Evolutionary conservation across 2,113 vertebrate genomes (phyloP).

Genomic region (Psilopsiagon aymara): DNA sequence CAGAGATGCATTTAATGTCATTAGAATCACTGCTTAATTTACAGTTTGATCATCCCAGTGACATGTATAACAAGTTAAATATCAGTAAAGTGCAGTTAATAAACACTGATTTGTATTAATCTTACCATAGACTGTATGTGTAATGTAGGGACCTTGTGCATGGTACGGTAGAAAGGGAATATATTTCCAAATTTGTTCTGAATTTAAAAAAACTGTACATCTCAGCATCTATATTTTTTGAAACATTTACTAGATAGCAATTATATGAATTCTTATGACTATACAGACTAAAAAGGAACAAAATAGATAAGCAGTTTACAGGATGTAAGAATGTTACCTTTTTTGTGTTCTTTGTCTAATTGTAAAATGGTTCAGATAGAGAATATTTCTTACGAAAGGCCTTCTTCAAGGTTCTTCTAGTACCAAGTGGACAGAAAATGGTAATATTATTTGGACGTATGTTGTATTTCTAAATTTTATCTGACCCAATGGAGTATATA

Average conservation of each 20-base stretch:
- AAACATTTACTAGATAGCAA: background rate
- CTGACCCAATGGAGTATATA: background rate
- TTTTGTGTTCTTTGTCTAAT: background rate
- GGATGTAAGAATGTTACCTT: background rate
- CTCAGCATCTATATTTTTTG: background rate
- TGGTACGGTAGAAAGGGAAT: background rate
- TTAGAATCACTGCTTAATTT: conserved; percentile 30
- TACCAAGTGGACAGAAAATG: background rate
- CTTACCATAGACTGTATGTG: background rate
- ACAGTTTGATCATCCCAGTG: conserved; percentile 28
- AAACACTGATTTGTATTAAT: conserved; percentile 37
- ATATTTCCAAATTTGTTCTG: background rate
- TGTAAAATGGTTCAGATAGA: background rate
- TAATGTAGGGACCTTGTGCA: background rate
- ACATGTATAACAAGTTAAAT: conserved; percentile 28
- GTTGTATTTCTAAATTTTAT: background rate
- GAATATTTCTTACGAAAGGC: background rate
- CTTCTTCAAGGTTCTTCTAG: background rate
- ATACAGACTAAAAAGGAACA: background rate
- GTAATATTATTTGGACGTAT: background rate
- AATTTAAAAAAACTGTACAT: background rate
- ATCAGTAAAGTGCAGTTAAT: conserved; percentile 31
- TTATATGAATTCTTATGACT: background rate
- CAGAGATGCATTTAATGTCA: background rate
- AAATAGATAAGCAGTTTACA: background rate